Evolutionary conservation across 2,888 invertebrate genomes (phyloP), one percentile per base, ranked within the genome.

Genomic region (Crepidodera aurea): DNA sequence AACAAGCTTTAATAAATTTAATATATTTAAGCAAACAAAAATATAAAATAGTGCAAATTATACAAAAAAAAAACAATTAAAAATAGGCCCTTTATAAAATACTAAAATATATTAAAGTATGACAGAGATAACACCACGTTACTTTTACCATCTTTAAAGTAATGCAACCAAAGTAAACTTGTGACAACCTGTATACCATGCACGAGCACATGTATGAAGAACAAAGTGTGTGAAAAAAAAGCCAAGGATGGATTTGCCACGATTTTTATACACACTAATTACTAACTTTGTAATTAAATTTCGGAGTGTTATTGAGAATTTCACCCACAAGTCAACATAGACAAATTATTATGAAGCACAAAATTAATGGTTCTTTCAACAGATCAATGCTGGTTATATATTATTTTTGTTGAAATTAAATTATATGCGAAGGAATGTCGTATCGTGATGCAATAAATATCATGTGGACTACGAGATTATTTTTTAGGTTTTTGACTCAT

Each of bases 201-300:
- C 50, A 44, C 42, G 18, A 44, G 12, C 46, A 25, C 22, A 46
- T 13, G 27, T 57, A 64, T 63, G 65, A 58, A 61, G 57, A n/a
- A 61, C 63, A 56, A 53, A 58, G 59, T 64, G 64, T 64, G 60
- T 57, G 63, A 63, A 63, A 51, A 59, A 59, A 51, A 59, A 59
- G 25, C 32, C 63, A 63, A 63, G 63, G 63, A 44, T 55, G 54
- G 13, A 39, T 60, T 18, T 29, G 27, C 22, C 60, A 60, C 54
- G 53, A 51, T 53, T 48, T 51, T 27, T 40, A 29, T 18, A 25
- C 32, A 48, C 15, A 40, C 25, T 16, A 53, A 62, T 40, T 40
- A 32, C 25, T 13, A 16, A 50, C 39, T 54, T 58, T n/a, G n/a
- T 40, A 51, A 51, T 51, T 51, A 51, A 34, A 12, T 19, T 22